phyloP scores from a whole-genome alignment of 2,797 vertebrate species.

The Tolypeutes matacus region DNA sequence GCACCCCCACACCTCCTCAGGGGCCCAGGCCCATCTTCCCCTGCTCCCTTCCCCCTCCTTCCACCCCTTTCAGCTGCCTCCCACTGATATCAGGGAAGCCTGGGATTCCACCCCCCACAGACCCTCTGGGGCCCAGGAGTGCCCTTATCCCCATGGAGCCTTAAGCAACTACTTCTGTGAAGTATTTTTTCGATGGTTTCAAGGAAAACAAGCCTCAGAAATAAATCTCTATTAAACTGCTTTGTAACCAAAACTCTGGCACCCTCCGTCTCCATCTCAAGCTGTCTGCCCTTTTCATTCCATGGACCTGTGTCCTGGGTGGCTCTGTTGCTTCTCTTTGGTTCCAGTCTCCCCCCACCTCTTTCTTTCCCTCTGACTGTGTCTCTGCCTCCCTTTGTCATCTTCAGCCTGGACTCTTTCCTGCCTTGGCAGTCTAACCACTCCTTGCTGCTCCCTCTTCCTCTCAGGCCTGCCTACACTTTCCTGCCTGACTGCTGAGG shows the following conservation, averaged over 20 bases:
- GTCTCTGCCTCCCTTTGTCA: neutral
- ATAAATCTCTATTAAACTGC: slow-evolving; percentile 89
- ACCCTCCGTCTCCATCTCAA: slow-evolving; percentile 73
- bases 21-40: neutral
- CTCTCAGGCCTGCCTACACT: neutral
- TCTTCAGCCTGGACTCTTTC: neutral
- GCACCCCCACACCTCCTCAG: neutral
- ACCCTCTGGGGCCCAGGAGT: slow-evolving; percentile 65
- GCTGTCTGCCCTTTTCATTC: slow-evolving; percentile 32
- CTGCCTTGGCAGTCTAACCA: neutral
- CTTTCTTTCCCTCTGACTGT: slow-evolving; percentile 67
- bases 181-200: slow-evolving; percentile 91
- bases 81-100: slow-evolving; percentile 63
- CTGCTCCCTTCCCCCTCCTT: neutral
- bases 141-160: slow-evolving; percentile 75
- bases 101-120: slow-evolving; percentile 47
- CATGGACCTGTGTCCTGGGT: neutral
- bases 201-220: slow-evolving; percentile 87
- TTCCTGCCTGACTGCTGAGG: neutral
- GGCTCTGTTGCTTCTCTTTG: slow-evolving; percentile 12
- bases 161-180: slow-evolving; percentile 91
- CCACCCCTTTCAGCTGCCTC: neutral
- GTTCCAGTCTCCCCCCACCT: neutral
- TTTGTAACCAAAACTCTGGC: slow-evolving; percentile 87
- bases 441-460: neutral